phyloP scores from a whole-genome alignment of 2,888 invertebrate genomes.

The Drosophila nigricruria region DNA sequence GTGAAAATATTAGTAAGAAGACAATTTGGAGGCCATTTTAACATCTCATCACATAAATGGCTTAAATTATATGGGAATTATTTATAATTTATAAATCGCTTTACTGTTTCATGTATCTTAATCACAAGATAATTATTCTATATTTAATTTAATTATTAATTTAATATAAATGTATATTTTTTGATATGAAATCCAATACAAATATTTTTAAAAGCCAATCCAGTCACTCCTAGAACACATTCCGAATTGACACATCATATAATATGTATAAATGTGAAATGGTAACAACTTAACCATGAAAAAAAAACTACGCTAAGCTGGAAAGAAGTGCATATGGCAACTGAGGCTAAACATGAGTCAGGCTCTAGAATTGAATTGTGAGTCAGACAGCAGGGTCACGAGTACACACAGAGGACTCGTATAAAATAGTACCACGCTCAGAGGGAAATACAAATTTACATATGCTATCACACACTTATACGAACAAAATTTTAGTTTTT shows the following conservation, averaged over 20 bases:
- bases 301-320: constrained; percentile 39
- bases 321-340: constrained; percentile 4
- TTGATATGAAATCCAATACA: neutral
- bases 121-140: neutral
- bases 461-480: constrained; percentile 10
- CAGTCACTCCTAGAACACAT: neutral
- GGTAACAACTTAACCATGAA: constrained; percentile 59
- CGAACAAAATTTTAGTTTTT: neutral
- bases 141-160: neutral
- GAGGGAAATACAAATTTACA: constrained; percentile 41
- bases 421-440: constrained; percentile 31
- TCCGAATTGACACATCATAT: constrained; percentile 17
- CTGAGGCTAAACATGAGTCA: constrained; percentile 33
- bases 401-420: constrained; percentile 48
- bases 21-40: neutral
- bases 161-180: neutral
- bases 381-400: constrained; percentile 26
- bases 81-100: neutral
- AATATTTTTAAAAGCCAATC: neutral
- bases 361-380: constrained; percentile 20
- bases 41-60: neutral
- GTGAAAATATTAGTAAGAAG: constrained; percentile 3
- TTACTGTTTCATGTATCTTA: too few relatives aligned
- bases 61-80: neutral
- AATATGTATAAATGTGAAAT: constrained; percentile 45